Evolutionary conservation across 1,140 invertebrate species (phyloP).

Genomic region (Drosophila tsacasi): DNA sequence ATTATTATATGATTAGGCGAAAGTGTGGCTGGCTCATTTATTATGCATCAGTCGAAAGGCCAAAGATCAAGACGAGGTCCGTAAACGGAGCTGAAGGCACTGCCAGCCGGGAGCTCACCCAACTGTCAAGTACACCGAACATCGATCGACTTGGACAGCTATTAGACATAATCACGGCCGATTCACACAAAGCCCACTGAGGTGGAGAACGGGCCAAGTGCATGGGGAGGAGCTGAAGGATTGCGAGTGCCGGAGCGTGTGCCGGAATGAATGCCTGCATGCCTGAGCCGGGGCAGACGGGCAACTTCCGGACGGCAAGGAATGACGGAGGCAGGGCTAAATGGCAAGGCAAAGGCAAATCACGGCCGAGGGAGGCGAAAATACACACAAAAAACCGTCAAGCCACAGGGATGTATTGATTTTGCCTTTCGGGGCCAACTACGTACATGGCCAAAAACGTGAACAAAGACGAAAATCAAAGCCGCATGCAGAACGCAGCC

Average conservation of each 20-base stretch:
- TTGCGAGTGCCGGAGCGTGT: constrained; percentile 40
- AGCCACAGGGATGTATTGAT: constrained; percentile 70
- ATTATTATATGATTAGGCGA: constrained; percentile 73
- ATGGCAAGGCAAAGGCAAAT: constrained; percentile 43
- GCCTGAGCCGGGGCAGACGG: constrained; percentile 49
- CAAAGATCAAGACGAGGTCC: constrained; percentile 17
- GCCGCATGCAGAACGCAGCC: constrained; percentile 74
- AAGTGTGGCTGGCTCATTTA: constrained; percentile 60
- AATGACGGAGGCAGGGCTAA: constrained; percentile 4
- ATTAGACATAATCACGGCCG: constrained; percentile 84
- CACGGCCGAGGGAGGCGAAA: constrained; percentile 28
- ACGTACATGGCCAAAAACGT: constrained; percentile 61
- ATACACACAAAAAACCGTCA: constrained; percentile 28
- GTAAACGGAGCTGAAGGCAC: constrained; percentile 9
- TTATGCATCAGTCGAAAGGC: constrained; percentile 46
- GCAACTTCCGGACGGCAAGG: constrained; percentile 52
- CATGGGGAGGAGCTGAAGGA: not conserved
- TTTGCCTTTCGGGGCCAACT: constrained; percentile 57
- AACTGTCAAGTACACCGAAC: constrained; percentile 77
- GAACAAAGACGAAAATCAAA: constrained; percentile 65
- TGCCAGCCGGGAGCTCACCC: constrained; percentile 8
- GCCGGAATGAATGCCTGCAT: constrained; percentile 62
- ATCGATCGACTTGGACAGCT: constrained; percentile 84
- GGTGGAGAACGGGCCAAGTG: constrained; percentile 10
- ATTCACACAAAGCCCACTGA: constrained; percentile 44